Evolutionary conservation across 2,888 invertebrate genomes (phyloP).

Genomic region (Lasioglossum vierecki): DNA sequence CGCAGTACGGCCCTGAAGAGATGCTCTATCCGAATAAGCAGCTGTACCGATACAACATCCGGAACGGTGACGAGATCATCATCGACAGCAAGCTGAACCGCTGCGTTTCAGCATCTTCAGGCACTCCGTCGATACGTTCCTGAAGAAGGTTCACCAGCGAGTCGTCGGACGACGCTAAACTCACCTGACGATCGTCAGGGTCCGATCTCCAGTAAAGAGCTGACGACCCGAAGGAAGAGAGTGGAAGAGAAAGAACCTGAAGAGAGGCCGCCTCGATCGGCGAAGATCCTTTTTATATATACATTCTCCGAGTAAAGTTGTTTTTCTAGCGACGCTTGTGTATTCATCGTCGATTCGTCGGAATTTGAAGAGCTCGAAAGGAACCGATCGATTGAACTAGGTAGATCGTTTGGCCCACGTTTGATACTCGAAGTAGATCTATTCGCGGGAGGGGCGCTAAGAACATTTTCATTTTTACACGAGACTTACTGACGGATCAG

Average conservation of each 20-base stretch:
- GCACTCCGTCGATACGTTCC: slow-evolving; percentile 80
- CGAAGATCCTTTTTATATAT: slow-evolving; percentile 52
- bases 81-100: slow-evolving; percentile 91
- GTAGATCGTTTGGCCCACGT: slow-evolving; percentile 13
- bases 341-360: slow-evolving; percentile 64
- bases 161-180: slow-evolving; percentile 53
- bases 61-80: slow-evolving; percentile 95
- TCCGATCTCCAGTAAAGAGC: slow-evolving; percentile 53
- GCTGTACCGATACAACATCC: slow-evolving; percentile 95
- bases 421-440: slow-evolving; percentile 13
- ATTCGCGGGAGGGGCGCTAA: neutral
- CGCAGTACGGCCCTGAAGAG: slow-evolving; percentile 90
- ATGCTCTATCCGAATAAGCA: slow-evolving; percentile 95
- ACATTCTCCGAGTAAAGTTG: slow-evolving; percentile 26
- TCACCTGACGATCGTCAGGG: slow-evolving; percentile 43
- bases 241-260: neutral
- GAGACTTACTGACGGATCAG: neutral
- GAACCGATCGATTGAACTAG: neutral
- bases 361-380: slow-evolving; percentile 26
- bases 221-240: neutral
- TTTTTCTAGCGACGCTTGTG: slow-evolving; percentile 49
- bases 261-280: slow-evolving; percentile 25
- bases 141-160: slow-evolving; percentile 73
- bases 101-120: slow-evolving; percentile 79
- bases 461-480: slow-evolving; percentile 4